Evolutionary conservation across 2,113 vertebrate genomes (phyloP).

Genomic region (Lipophrys pholis): DNA sequence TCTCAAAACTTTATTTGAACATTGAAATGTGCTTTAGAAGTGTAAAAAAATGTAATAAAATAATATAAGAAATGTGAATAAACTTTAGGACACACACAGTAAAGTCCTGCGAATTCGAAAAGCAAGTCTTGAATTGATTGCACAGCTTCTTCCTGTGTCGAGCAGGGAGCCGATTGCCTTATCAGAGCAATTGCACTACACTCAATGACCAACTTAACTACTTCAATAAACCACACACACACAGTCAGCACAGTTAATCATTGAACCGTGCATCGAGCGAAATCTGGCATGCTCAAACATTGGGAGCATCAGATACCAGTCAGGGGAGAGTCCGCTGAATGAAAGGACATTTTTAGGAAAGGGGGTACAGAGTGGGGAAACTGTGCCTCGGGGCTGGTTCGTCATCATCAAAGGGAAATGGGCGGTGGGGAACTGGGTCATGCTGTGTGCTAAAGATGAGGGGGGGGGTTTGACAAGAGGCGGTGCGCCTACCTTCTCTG

Average conservation of each 20-base stretch:
- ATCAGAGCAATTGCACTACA: conserved; percentile 53
- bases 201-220: conserved; percentile 59
- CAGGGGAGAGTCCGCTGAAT: background rate
- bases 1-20: background rate
- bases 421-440: conserved; percentile 44
- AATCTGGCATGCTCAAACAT: conserved; percentile 60
- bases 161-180: conserved; percentile 11
- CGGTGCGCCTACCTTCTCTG: conserved; percentile 85
- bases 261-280: conserved; percentile 55
- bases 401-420: conserved; percentile 2
- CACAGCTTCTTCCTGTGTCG: background rate
- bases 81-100: conserved; percentile 2
- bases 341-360: conserved; percentile 21
- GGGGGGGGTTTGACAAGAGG: background rate
- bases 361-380: background rate
- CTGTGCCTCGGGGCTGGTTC: conserved; percentile 28
- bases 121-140: conserved; percentile 3
- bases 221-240: conserved; percentile 23
- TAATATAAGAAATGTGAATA: background rate
- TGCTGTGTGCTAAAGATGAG: background rate
- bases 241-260: conserved; percentile 66
- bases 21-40: background rate
- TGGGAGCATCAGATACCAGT: conserved; percentile 37
- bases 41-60: background rate
- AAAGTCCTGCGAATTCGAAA: background rate